phyloP scores from a whole-genome alignment of 2,113 vertebrate genomes.

The Labrus mixtus region DNA sequence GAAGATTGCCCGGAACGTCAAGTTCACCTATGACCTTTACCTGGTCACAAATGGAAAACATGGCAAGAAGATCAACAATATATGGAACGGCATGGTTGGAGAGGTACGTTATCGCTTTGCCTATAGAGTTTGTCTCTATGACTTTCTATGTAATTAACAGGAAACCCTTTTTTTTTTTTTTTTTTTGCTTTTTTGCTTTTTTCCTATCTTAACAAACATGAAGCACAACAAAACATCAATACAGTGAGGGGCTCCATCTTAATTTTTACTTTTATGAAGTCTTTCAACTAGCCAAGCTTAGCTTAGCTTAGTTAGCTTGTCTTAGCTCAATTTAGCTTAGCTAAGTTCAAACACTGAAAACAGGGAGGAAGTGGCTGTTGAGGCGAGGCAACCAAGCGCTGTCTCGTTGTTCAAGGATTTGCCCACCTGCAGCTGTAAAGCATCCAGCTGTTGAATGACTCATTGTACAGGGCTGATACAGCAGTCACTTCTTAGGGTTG shows the following conservation, averaged over 20 bases:
- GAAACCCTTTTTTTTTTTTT: no score
- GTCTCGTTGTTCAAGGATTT: not conserved
- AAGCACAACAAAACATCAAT: no score
- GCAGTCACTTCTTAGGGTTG: not conserved
- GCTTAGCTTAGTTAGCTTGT: not conserved
- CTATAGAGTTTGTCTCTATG: no score
- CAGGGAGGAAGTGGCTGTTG: no score
- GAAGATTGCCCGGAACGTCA: constrained; percentile 95
- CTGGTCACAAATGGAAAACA: constrained; percentile 98
- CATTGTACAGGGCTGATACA: not conserved
- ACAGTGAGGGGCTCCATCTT: no score
- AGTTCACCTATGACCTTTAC: constrained; percentile 98
- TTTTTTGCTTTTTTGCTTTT: no score
- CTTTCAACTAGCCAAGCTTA: no score
- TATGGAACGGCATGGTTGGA: constrained; percentile 99
- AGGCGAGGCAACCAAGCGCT: no score
- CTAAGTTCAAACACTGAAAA: not conserved
- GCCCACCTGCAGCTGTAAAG: no score
- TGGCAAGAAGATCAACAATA: constrained; percentile 97
- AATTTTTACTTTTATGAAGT: no score
- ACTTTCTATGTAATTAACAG: not conserved
- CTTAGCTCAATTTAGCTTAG: not conserved
- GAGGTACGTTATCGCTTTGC: constrained; percentile 84
- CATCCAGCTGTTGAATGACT: no score
- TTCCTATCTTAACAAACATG: no score